phyloP scores from a whole-genome alignment of 2,113 vertebrate species.

The Oxyruncus cristatus region DNA sequence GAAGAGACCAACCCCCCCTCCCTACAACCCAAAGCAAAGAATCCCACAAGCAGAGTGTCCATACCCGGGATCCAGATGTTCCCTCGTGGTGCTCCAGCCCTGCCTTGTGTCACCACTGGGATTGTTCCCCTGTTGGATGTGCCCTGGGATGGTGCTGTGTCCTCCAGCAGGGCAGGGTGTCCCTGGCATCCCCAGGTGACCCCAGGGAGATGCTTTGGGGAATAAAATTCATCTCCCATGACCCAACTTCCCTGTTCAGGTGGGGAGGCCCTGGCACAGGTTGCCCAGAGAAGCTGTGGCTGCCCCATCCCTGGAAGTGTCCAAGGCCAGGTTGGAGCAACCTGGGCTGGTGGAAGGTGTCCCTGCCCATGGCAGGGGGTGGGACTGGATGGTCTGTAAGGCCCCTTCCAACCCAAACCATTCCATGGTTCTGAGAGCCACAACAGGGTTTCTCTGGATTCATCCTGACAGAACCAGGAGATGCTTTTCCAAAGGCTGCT shows the following conservation, averaged over 20 bases:
- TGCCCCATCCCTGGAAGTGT: not conserved
- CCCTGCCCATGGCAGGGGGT: not conserved
- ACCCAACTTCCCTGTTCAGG: not conserved
- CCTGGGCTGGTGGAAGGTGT: not conserved
- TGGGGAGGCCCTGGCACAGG: not conserved
- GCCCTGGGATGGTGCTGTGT: no score
- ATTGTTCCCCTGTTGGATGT: no score
- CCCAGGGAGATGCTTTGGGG: no score
- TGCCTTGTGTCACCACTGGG: no score
- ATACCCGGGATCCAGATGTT: no score
- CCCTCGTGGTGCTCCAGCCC: no score
- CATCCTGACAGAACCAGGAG: not conserved
- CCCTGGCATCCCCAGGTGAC: no score
- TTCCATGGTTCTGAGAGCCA: not conserved
- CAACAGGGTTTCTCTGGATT: not conserved
- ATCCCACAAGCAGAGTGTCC: no score
- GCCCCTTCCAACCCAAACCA: fast-evolving
- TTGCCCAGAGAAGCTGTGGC: not conserved
- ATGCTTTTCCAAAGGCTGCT: not conserved
- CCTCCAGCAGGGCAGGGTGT: no score
- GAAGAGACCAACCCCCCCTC: no score
- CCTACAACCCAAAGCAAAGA: no score
- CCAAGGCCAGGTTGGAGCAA: not conserved
- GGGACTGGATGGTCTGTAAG: not conserved
- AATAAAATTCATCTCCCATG: no score